These are phyloP conservation scores for Cerceris rybyensis DNA, from an alignment of 2,888 invertebrate species.

Conservation along the genomic window DNA sequence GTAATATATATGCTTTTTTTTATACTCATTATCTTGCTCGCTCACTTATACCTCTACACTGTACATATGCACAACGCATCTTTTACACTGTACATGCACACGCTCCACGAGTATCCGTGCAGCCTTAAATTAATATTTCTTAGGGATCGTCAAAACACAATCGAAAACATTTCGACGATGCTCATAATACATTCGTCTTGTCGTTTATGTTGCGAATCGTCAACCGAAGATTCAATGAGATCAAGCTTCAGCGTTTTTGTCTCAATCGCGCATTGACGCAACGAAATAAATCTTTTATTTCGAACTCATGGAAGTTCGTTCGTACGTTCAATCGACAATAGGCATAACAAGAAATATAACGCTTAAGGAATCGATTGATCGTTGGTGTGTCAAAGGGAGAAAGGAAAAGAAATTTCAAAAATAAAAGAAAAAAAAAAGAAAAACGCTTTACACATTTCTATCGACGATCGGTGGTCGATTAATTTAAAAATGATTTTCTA, in stretches of 20 bases:
- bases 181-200: constrained; percentile 12
- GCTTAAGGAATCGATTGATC: too few species aligned
- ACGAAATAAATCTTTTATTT: too few species aligned
- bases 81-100: constrained; percentile 81
- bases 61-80: constrained; percentile 82
- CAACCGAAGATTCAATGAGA: constrained; percentile 2
- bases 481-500: too few species aligned
- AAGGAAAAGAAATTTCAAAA: too few species aligned
- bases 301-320: too few species aligned
- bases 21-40: constrained; percentile 68
- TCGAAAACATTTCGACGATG: constrained; percentile 13
- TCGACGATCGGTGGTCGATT: too few species aligned
- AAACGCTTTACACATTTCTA: too few species aligned
- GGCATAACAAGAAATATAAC: too few species aligned
- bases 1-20: constrained; percentile 75
- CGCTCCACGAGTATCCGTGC: constrained; percentile 77
- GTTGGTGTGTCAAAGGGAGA: too few species aligned
- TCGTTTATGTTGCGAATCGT: constrained; percentile 3
- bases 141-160: constrained; percentile 59
- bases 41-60: constrained; percentile 77
- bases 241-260: not conserved
- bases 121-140: constrained; percentile 70
- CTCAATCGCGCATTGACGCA: not conserved
- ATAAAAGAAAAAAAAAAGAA: too few species aligned
- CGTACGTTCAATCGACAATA: too few species aligned